Evolutionary conservation across 2,888 invertebrate genomes (phyloP), one percentile per base, ranked within the genome.

Genomic region (Loripinus fragilis): DNA sequence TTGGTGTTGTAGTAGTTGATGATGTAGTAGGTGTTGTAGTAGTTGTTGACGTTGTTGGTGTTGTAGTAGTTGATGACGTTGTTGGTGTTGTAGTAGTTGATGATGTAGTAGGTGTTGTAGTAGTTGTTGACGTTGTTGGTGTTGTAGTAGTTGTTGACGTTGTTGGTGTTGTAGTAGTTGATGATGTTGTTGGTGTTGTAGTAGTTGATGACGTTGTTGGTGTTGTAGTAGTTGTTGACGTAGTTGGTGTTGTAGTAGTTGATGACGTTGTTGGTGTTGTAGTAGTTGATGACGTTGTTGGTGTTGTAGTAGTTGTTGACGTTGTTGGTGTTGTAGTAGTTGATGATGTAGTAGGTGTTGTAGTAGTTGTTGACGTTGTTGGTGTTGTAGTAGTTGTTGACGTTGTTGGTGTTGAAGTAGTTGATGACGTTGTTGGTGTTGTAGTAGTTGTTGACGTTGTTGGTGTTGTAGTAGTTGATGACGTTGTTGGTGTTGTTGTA

Each of bases 151-250:
- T 3, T 20, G 7, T 17, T n/a, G 74, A 42, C 0, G 69, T 64
- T 25, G 72, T 28, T 17, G 69, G 23, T 0, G 73, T 41, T 38
- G 68, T 30, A n/a, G 78, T 50, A 45, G 72, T 10, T 30, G 72
- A 8, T 0, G 71, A 68, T 25, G 76, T 74, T 17, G 72, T 28
- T n/a, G 77, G 12, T 35, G 68, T 45, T 35, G 71, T 41, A 8
- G 73, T 35, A 23, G 72, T 55, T 17, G 41, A 10, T 41, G 41
- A 20, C 3, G 72, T 68, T 15, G 72, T 55, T n/a, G 67, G 42
- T 48, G 68, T 33, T 0, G 72, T 28, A 28, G 72, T 77, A 0
- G 75, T 71, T 7, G 72, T 2, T 25, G 65, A 15, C 25, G 64
- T 42, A 3, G 48, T 30, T 45, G 72, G 25, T 28, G 72, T 1